Evolutionary conservation across 1,140 invertebrate genomes (phyloP).

Genomic region (Neodiprion lecontei): DNA sequence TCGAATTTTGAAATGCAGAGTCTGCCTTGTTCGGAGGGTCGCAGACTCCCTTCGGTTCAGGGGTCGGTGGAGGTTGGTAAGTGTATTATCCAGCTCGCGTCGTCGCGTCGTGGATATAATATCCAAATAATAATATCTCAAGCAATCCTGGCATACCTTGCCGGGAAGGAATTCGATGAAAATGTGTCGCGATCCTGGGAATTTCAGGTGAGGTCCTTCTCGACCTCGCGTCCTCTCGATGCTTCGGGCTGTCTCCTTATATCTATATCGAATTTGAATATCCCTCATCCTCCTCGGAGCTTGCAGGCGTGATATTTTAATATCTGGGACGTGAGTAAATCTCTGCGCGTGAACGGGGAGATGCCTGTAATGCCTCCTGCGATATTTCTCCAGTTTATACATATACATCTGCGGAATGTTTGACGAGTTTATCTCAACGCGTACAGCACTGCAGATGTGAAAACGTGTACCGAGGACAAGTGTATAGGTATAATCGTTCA

Average conservation of each 20-base stretch:
- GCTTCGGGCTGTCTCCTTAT: background rate
- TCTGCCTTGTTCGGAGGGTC: background rate
- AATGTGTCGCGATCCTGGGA: conserved; percentile 50
- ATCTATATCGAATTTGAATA: conserved; percentile 2
- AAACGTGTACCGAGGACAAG: no score
- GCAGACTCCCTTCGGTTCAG: background rate
- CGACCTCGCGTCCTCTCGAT: conserved; percentile 33
- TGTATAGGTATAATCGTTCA: no score
- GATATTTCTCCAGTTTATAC: no score
- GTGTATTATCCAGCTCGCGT: conserved; percentile 46
- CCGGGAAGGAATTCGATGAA: conserved; percentile 52
- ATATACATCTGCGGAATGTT: no score
- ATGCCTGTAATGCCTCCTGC: no score
- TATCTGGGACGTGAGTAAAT: conserved; percentile 33
- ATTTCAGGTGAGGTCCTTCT: conserved; percentile 45
- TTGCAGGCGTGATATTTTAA: conserved; percentile 32
- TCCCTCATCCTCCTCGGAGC: conserved; percentile 24
- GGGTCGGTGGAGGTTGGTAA: conserved; percentile 24
- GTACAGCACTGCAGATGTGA: no score
- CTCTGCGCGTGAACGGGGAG: conserved; percentile 13
- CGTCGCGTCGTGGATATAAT: conserved; percentile 39
- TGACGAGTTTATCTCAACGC: no score
- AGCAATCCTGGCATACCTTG: conserved; percentile 34
- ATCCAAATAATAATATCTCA: conserved; percentile 58
- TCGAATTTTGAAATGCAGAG: no score